Evolutionary conservation across 2,797 vertebrate genomes (phyloP).

Genomic region (Picus viridis): DNA sequence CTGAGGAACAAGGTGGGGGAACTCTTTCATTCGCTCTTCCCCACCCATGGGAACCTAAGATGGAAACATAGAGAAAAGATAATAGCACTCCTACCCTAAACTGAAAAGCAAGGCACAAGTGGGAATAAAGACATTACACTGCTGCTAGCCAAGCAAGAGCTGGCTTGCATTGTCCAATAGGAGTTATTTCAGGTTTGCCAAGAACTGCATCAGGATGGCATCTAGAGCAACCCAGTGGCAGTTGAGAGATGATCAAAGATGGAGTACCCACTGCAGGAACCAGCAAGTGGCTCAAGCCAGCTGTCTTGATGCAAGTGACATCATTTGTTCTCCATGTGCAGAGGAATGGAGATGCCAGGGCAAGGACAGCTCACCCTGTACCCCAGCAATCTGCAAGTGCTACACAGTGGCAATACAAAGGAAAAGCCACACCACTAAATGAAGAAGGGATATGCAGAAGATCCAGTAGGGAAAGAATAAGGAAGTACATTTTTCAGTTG

Average conservation of each 20-base stretch:
- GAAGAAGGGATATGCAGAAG: not conserved
- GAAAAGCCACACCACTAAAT: not conserved
- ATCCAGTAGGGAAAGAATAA: not conserved
- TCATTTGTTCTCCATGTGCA: not conserved
- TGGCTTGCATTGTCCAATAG: not conserved
- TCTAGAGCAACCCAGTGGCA: not conserved
- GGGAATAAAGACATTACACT: not conserved
- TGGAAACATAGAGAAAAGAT: not conserved
- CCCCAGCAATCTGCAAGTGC: not conserved
- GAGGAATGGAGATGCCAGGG: not conserved
- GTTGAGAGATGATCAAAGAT: not conserved
- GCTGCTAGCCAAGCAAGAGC: not conserved
- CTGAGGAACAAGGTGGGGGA: conserved; percentile 84
- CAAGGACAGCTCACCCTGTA: not conserved
- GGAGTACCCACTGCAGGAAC: not conserved
- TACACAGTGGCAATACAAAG: not conserved
- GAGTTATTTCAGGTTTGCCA: not conserved
- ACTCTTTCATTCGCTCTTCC: conserved; percentile 87
- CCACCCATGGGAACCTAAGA: conserved; percentile 90
- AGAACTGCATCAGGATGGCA: not conserved
- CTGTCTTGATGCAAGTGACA: not conserved
- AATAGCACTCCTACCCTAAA: not conserved
- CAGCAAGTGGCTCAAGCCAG: not conserved
- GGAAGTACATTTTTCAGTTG: not conserved
- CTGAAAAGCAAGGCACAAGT: not conserved